Evolutionary conservation across 2,888 invertebrate species (phyloP).

Genomic region (Pristionchus mayeri): DNA sequence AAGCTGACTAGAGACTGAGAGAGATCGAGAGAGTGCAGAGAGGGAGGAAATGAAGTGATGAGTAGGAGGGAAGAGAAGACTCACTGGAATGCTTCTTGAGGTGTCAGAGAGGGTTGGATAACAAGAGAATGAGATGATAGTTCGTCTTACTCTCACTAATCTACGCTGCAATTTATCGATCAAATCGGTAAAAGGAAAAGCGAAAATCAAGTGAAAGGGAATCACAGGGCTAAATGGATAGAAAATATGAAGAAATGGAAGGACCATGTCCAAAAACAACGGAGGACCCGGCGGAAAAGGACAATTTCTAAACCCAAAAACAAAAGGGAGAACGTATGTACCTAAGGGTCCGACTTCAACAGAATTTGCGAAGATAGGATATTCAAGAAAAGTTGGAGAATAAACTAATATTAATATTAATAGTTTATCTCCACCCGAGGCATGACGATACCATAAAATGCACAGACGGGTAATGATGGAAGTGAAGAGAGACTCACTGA

Average conservation of each 20-base stretch:
- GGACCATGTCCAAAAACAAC: not conserved
- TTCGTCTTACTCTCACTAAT: not conserved
- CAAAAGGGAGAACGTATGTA: not conserved
- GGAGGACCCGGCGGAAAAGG: not conserved
- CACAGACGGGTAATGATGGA: too few relatives aligned
- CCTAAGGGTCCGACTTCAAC: too few relatives aligned
- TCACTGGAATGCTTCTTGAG: conserved; percentile 8
- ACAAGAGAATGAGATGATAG: not conserved
- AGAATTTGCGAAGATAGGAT: too few relatives aligned
- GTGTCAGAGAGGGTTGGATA: not conserved
- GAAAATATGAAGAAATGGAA: not conserved
- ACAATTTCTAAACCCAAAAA: not conserved
- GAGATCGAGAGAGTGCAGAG: not conserved
- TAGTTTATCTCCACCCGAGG: too few relatives aligned
- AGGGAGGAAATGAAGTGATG: not conserved
- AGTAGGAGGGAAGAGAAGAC: not conserved
- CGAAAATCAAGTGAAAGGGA: not conserved
- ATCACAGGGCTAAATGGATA: not conserved
- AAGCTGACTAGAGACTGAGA: not conserved
- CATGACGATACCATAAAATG: too few relatives aligned
- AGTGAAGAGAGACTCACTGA: not conserved
- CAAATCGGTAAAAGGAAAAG: not conserved
- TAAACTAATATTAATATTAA: too few relatives aligned
- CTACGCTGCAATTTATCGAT: conserved; percentile 29
- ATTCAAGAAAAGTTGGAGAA: too few relatives aligned